Conservation (phyloP, 64 coral and sea anemone genomes). For the Montipora foliosa region DNA sequence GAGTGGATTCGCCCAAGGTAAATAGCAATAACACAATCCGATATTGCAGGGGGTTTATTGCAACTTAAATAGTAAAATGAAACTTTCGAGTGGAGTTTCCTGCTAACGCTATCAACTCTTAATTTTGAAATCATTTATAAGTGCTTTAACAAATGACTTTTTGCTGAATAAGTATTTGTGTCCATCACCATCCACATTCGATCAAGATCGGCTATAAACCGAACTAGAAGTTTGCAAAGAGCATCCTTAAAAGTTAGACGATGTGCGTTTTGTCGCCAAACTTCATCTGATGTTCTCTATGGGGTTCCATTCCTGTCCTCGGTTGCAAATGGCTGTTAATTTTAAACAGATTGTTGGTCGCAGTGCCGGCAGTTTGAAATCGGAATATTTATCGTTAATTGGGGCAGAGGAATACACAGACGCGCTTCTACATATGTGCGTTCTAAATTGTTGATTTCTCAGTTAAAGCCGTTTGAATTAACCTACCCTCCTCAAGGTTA, state of each 20-base stretch:
- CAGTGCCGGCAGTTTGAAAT: neutral
- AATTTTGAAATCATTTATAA: constrained; percentile 39
- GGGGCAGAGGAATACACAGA: neutral
- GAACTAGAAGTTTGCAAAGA: neutral
- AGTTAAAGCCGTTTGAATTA: neutral
- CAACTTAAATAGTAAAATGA: constrained; percentile 9
- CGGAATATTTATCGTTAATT: neutral
- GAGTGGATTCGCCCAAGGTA: constrained; percentile 41
- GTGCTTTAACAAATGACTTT: constrained; percentile 40
- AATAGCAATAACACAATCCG: constrained; percentile 16
- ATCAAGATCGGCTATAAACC: neutral
- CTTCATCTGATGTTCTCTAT: neutral
- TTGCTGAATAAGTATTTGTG: neutral
- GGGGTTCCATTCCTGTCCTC: constrained; percentile 28
- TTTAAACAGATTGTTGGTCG: constrained; percentile 41
- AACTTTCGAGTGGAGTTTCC: constrained; percentile 48
- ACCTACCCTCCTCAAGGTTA: neutral
- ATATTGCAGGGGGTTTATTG: constrained; percentile 4
- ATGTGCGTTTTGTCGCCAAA: neutral
- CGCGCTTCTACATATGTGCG: neutral
- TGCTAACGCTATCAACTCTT: constrained; percentile 27
- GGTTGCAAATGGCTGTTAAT: constrained; percentile 45
- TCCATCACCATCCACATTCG: neutral
- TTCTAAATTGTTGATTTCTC: neutral
- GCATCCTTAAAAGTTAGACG: neutral